phyloP scores from a whole-genome alignment of 2,797 vertebrate species.

The Tragopan temminckii region DNA sequence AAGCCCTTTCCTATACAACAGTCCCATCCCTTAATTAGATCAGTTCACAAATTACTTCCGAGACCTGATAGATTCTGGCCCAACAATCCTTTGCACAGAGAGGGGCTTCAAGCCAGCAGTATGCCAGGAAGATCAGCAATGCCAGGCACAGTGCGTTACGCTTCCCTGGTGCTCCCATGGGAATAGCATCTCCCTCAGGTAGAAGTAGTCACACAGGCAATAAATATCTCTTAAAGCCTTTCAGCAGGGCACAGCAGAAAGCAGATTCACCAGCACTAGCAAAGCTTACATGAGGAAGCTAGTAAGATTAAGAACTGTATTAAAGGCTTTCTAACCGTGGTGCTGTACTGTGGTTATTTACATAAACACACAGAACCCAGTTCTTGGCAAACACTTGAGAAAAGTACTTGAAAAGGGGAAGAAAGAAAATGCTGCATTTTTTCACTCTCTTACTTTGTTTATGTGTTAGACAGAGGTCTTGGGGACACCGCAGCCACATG shows the following conservation, averaged over 20 bases:
- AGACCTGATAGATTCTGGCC: not conserved
- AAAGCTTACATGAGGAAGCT: not conserved
- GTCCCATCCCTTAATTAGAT: not conserved
- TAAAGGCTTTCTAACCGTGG: not conserved
- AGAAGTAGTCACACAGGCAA: not conserved
- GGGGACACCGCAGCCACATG: not conserved
- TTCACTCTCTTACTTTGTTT: not conserved
- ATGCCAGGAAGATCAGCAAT: not conserved
- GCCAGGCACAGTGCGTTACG: accelerated
- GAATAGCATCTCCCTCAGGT: not conserved
- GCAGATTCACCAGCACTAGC: not conserved
- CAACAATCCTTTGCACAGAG: not conserved
- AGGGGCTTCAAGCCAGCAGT: not conserved
- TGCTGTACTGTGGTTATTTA: not conserved
- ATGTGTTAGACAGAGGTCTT: not conserved
- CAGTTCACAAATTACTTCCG: conserved; percentile 2
- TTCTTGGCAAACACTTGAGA: not conserved
- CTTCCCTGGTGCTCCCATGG: not conserved
- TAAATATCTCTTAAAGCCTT: not conserved
- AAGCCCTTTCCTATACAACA: not conserved
- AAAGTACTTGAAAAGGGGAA: not conserved
- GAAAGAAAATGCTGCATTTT: not conserved
- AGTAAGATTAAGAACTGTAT: not conserved
- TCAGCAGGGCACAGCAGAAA: not conserved
- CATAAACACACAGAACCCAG: not conserved